phyloP scores from a whole-genome alignment of 2,113 vertebrate genomes.

The Connochaetes taurinus region DNA sequence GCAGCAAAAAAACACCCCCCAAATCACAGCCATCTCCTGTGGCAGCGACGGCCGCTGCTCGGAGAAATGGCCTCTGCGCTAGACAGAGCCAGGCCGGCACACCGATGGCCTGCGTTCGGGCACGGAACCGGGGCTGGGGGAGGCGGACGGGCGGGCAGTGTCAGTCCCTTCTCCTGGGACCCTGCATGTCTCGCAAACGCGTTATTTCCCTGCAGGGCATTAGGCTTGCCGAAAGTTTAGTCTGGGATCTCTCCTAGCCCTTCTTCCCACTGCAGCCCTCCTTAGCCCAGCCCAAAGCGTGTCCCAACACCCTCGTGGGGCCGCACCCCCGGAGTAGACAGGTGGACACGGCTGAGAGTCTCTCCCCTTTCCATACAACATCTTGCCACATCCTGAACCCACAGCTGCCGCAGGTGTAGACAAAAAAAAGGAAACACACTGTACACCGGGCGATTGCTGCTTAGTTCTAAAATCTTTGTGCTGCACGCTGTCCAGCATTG shows the following conservation, averaged over 20 bases:
- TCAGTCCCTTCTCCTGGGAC: neutral
- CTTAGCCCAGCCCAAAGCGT: neutral
- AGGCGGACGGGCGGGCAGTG: fast-evolving
- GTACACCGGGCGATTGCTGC: neutral
- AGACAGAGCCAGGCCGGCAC: neutral
- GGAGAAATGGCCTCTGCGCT: neutral
- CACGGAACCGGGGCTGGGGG: fast-evolving
- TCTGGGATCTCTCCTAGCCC: neutral
- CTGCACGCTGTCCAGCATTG: neutral
- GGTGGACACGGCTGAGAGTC: neutral
- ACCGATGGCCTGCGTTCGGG: fast-evolving
- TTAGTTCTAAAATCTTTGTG: neutral
- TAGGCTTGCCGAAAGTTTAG: neutral
- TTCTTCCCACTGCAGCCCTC: neutral
- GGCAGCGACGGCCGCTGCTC: neutral
- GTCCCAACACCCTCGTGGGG: neutral
- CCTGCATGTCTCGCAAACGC: fast-evolving
- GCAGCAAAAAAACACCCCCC: fast-evolving
- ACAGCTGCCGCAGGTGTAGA: neutral
- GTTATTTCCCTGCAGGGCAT: neutral
- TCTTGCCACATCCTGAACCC: neutral
- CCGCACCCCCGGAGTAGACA: neutral
- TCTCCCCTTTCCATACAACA: neutral
- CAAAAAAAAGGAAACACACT: neutral
- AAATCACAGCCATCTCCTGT: neutral